Evolutionary conservation across 1,140 invertebrate genomes (phyloP).

Genomic region (Drosophila mayri): DNA sequence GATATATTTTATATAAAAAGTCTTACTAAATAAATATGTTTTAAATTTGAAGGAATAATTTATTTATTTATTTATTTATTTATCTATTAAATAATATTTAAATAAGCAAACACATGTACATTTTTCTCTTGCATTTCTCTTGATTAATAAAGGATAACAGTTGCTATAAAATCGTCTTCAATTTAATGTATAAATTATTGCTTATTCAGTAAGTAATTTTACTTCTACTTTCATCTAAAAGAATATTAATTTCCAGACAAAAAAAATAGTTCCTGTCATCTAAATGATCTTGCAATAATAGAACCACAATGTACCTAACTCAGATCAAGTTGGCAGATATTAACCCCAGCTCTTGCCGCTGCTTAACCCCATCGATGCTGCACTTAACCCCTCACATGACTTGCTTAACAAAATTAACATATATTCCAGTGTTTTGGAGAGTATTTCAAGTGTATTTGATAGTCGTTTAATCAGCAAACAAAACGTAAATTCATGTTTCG

Average conservation of each 20-base stretch:
- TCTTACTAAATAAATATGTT: background rate
- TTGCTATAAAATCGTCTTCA: too few relatives aligned
- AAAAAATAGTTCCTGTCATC: background rate
- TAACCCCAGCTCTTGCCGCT: background rate
- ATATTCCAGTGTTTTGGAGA: background rate
- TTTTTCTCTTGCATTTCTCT: too few relatives aligned
- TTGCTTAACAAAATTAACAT: constrained; percentile 15
- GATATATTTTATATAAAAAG: background rate
- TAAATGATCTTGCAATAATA: constrained; percentile 1
- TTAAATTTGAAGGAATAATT: too few relatives aligned
- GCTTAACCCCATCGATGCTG: background rate
- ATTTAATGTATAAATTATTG: too few relatives aligned
- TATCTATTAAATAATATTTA: background rate
- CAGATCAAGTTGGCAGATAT: background rate
- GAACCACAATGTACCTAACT: background rate
- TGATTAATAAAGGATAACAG: too few relatives aligned
- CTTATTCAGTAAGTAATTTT: background rate
- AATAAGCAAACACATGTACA: background rate
- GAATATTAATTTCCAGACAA: background rate
- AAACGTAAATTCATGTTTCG: constrained; percentile 26
- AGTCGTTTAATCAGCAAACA: constrained; percentile 38
- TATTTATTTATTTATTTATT: background rate
- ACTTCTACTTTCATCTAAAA: background rate
- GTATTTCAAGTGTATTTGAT: constrained; percentile 49
- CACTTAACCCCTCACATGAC: background rate